phyloP scores from a whole-genome alignment of 2,797 vertebrate species.

The Ctenochaetus hawaiiensis region DNA sequence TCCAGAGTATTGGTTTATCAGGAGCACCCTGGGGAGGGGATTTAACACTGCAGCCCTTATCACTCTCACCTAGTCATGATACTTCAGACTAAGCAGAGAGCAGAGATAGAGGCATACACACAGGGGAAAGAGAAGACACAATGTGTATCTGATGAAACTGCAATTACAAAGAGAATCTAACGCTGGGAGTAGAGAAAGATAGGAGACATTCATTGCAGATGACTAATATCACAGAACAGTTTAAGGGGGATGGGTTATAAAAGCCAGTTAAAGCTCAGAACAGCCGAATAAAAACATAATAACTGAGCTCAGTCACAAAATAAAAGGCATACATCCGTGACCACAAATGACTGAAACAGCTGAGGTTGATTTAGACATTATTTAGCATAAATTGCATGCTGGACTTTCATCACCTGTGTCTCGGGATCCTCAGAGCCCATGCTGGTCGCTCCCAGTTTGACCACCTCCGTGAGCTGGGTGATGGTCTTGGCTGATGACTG shows the following conservation, averaged over 20 bases:
- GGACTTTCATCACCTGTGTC: constrained; percentile 90
- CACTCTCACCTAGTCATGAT: constrained; percentile 73
- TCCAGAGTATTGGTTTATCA: constrained; percentile 66
- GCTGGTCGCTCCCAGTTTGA: constrained; percentile 96
- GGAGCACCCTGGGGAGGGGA: constrained; percentile 62
- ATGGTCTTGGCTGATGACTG: constrained; percentile 98
- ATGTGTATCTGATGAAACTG: constrained; percentile 54
- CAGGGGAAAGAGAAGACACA: constrained; percentile 35
- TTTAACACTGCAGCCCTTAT: constrained; percentile 75
- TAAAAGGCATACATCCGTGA: constrained; percentile 3
- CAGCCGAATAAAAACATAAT: constrained; percentile 27
- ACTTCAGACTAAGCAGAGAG: constrained; percentile 60
- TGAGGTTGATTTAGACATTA: background rate
- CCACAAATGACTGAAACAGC: constrained; percentile 17
- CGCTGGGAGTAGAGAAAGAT: constrained; percentile 19
- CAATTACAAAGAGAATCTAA: constrained; percentile 43
- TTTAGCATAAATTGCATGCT: background rate
- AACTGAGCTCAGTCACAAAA: constrained; percentile 13
- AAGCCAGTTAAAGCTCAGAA: background rate
- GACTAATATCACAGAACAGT: constrained; percentile 19
- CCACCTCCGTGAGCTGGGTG: constrained; percentile 97
- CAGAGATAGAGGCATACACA: constrained; percentile 57
- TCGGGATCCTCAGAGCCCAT: constrained; percentile 97
- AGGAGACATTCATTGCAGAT: constrained; percentile 24
- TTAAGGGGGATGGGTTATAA: constrained; percentile 11